A percentile compares a stretch with the other conserved stretches of the same genome.
Evolutionary conservation across 2,888 invertebrate genomes (phyloP).

Genomic region (Sesia apiformis): DNA sequence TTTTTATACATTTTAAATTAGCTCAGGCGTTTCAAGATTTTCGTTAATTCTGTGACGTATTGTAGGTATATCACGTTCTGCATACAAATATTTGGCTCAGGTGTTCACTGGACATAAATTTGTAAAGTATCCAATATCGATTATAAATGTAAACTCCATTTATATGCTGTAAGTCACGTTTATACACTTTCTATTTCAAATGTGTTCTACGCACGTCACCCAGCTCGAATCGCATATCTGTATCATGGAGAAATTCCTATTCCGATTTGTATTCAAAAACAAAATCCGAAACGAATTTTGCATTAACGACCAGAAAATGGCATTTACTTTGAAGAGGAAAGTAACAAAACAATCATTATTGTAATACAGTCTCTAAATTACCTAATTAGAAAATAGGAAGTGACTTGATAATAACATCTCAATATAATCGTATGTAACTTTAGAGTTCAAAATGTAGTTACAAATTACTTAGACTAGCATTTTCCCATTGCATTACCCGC

Average conservation of each 20-base stretch:
- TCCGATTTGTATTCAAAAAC: constrained; percentile 53
- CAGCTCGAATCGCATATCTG: constrained; percentile 32
- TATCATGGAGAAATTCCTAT: constrained; percentile 54
- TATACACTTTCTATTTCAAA: constrained; percentile 52
- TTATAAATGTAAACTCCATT: background rate
- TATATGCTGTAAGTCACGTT: constrained; percentile 15
- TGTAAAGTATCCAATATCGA: background rate
- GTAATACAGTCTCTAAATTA: constrained; percentile 21
- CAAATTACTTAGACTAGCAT: no score
- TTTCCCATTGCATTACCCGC: no score
- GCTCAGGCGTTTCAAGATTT: no score
- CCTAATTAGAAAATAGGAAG: constrained; percentile 25
- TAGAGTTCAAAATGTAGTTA: no score
- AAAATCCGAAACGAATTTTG: constrained; percentile 38
- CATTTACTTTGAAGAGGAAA: constrained; percentile 32
- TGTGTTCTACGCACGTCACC: constrained; percentile 30
- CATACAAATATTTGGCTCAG: no score
- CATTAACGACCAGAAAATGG: constrained; percentile 37
- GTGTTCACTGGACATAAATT: no score
- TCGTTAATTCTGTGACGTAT: no score
- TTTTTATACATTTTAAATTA: no score
- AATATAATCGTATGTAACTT: no score
- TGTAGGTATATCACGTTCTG: no score
- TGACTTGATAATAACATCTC: background rate
- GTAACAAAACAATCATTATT: constrained; percentile 32